A percentile compares a stretch with the other conserved stretches of the same genome.
phyloP scores from a whole-genome alignment of 2,888 invertebrate genomes.

The Ischnus inquisitorius region DNA sequence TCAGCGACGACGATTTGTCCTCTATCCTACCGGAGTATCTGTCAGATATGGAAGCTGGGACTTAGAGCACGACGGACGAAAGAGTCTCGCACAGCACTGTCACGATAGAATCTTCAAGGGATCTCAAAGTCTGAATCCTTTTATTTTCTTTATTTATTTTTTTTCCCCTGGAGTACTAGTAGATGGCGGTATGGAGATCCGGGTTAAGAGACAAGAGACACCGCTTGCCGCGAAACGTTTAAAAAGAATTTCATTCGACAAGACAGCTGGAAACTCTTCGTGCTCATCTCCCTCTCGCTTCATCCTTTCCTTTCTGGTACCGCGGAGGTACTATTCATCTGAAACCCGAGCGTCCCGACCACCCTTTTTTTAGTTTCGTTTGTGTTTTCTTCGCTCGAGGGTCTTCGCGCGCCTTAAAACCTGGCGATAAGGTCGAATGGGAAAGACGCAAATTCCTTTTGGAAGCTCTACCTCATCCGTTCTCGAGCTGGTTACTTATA shows the following conservation, averaged over 20 bases:
- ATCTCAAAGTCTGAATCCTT: constrained; percentile 52
- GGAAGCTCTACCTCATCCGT: constrained; percentile 40
- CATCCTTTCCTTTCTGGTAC: constrained; percentile 20
- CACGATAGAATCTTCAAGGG: constrained; percentile 37
- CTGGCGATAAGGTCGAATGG: constrained; percentile 52
- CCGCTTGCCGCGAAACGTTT: constrained; percentile 45
- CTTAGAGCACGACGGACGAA: not conserved
- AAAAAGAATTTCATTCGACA: constrained; percentile 58
- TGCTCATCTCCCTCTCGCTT: constrained; percentile 13
- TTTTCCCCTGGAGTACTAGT: constrained; percentile 15
- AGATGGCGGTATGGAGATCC: constrained; percentile 18
- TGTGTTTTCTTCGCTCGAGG: constrained; percentile 2
- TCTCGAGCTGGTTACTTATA: constrained; percentile 24
- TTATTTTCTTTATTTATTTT: constrained; percentile 7
- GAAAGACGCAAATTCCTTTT: constrained; percentile 54
- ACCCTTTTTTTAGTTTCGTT: constrained; percentile 10
- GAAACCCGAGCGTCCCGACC: not conserved
- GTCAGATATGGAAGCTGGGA: constrained; percentile 1
- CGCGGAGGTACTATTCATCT: not conserved
- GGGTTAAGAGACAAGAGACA: constrained; percentile 32
- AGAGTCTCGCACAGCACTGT: not conserved
- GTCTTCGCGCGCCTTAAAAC: constrained; percentile 26
- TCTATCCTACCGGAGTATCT: not conserved
- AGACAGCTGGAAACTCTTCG: constrained; percentile 53
- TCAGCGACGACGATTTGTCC: not conserved